Conservation (phyloP, 2,113 vertebrate genomes). For the Corvus cornix region DNA sequence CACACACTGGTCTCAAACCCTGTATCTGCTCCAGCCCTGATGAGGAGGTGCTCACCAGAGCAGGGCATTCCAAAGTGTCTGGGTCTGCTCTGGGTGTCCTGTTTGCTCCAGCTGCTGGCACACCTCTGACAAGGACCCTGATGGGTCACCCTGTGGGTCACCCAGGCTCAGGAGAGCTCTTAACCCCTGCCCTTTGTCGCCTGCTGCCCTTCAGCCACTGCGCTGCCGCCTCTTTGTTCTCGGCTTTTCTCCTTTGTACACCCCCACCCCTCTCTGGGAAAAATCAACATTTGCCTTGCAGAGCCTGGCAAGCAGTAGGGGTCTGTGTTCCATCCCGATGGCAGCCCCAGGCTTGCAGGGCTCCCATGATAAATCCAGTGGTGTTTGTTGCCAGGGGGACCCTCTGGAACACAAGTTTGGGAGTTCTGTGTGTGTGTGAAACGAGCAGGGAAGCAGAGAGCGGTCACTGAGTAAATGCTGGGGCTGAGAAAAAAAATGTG, state of each 20-base stretch:
- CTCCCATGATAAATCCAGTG: slow-evolving; percentile 2
- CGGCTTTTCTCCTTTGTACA: background rate
- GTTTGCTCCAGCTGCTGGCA: background rate
- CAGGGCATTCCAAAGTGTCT: background rate
- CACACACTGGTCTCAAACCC: background rate
- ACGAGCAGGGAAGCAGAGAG: background rate
- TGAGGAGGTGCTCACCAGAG: background rate
- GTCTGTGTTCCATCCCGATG: slow-evolving; percentile 46
- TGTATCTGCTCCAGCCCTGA: background rate
- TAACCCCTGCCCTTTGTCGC: background rate
- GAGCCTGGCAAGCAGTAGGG: slow-evolving; percentile 36
- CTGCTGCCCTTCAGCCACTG: background rate
- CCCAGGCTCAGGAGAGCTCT: background rate
- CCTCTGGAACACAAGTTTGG: background rate
- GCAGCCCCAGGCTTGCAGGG: slow-evolving; percentile 13
- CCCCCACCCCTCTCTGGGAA: slow-evolving; percentile 40
- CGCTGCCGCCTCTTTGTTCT: background rate
- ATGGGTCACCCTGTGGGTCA: background rate
- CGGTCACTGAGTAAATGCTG: background rate
- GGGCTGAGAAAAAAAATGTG: background rate
- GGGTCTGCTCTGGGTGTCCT: background rate
- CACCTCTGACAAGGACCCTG: accelerated
- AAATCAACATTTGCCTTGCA: slow-evolving; percentile 65
- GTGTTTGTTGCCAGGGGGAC: background rate
- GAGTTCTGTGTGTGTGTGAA: background rate